Conservation (phyloP, 2,113 vertebrate species). For the Struthio camelus region DNA sequence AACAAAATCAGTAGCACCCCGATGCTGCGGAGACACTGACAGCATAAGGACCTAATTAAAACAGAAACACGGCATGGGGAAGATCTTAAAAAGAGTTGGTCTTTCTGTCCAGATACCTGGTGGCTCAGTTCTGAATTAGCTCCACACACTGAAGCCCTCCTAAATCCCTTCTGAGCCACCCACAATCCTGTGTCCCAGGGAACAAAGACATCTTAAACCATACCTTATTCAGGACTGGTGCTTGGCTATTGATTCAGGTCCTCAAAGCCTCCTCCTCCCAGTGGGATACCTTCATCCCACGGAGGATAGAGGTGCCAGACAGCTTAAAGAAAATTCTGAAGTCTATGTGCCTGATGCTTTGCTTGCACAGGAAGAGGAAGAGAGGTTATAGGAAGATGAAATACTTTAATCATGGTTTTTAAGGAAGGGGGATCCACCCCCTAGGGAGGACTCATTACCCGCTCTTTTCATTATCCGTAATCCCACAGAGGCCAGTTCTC, state of each 20-base stretch:
- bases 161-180: neutral
- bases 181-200: neutral
- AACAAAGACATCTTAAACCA: neutral
- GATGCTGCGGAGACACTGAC: neutral
- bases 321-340: neutral
- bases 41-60: neutral
- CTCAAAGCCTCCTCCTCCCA: neutral
- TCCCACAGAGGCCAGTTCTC: neutral
- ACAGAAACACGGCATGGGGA: rapidly evolving
- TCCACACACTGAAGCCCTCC: rapidly evolving
- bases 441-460: neutral
- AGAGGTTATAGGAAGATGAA: neutral
- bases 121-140: neutral
- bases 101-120: neutral
- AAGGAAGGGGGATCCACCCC: neutral
- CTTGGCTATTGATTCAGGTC: neutral
- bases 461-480: neutral
- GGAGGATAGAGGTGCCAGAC: neutral
- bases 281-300: neutral
- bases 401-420: rapidly evolving
- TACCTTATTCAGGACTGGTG: no score
- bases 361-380: no score
- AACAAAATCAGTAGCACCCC: neutral
- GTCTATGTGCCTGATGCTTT: neutral
- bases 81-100: neutral